Evolutionary conservation across 2,797 vertebrate species (phyloP), one percentile per base, ranked within the genome.

Genomic region (Crenuchus spilurus): DNA sequence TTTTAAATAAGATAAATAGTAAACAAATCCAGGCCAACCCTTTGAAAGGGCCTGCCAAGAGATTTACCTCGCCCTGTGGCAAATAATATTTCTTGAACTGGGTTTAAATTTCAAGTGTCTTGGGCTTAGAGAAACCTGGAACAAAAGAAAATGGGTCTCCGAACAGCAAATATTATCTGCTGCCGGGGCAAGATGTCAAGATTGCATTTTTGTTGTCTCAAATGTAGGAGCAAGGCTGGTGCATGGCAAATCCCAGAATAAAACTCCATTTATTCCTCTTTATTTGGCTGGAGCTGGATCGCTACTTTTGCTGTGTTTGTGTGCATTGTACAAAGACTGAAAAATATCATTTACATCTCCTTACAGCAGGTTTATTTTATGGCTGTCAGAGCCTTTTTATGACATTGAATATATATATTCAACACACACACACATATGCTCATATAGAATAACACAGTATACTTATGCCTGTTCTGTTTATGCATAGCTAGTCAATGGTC

Each of bases 1-100:
- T 93, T 93, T 93, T 92, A 92, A 93, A 93, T 93, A 92, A 92
- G 91, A 93, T 93, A 91, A 94, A 93, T 93, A 91, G 91, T 93
- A 93, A 93, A 94, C 92, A 93, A 94, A 94, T 90, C 89, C 87
- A 90, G 90, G 91, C 91, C 92, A 92, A 90, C 84, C 88, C 93
- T 93, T 93, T 94, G 92, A 93, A 93, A 91, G 88, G 85, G 88
- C 86, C 85, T 87, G 89, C 91, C 93, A 91, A 91, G 92, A 93
- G 92, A 93, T 92, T 93, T 92, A 92, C 92, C 91, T 92, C 88
- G 91, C 91, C 92, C 92, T 91, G 90, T 93, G 92, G 93, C 91
- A 92, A 93, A 92, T 91, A 89, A 92, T 92, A 92, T 93, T 91
- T 92, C 89, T 92, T 92, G 91, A 94, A 93, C 91, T 87, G 88